Evolutionary conservation across 2,113 vertebrate species (phyloP), one percentile per base, ranked within the genome.

Genomic region (Burhinus bistriatus): DNA sequence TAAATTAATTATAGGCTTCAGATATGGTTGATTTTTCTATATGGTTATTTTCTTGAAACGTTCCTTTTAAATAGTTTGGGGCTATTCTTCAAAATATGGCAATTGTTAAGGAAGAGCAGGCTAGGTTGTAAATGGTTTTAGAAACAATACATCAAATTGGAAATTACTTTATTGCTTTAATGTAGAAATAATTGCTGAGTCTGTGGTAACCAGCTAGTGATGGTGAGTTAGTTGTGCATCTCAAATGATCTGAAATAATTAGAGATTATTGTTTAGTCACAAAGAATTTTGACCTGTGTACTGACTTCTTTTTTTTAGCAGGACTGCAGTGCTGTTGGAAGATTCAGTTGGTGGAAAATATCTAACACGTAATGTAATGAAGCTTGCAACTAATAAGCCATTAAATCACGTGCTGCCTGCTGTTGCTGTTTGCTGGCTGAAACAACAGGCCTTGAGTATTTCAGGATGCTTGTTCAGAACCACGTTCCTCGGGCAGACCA

Each of bases 401-500:
- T 61, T 92, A 68, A 92, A 36, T 25, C 9, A 5, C 0, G 0
- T 23, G 32, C 61, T 64, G 47, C 57, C 47, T 78, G 61, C 69
- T 29, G 15, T 51, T 59, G 32, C 32, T 0, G 2, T 87, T 64
- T 79, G 52, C 57, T 72, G 40, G 52, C 25, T 76, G 59, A 61
- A 66, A 61, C 61, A 65, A 27, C 75, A 73, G 40, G 18, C 34
- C 49, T 36, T 34, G 75, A 59, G 44, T 81, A 25, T 72, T 82
- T 86, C 59, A 52, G 71, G 22, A 9, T 36, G 25, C 20, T 77
- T 51, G 49, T 83, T 86, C 44, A 47, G 4, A 76, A 42, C 47
- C 44, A 12, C 0, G 0, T 47, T 83, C 29, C 25, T 83, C 1
- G 0, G 18, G 34, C 49, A 72, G 23, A 65, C 45, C 40, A 49